Percentiles rank a stretch among this genome's conserved stretches.
phyloP scores from a whole-genome alignment of 2,113 vertebrate genomes.

The Lycaon pictus region DNA sequence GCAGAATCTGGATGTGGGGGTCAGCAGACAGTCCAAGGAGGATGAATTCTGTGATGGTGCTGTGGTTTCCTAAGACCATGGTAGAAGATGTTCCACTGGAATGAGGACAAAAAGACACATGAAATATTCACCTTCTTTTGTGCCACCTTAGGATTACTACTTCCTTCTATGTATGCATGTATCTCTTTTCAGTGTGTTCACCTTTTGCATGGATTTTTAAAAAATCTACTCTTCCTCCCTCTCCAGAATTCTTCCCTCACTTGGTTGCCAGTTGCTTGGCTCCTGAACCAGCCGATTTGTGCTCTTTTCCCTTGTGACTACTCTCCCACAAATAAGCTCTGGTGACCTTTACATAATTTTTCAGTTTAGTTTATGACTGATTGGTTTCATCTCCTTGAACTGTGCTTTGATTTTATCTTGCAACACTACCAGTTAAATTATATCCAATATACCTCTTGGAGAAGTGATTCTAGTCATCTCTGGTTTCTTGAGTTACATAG shows the following conservation, averaged over 20 bases:
- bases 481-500: background rate
- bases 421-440: background rate
- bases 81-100: background rate
- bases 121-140: background rate
- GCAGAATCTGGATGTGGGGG: background rate
- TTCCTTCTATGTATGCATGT: background rate
- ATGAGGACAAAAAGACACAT: background rate
- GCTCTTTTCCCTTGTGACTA: background rate
- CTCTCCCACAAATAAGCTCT: background rate
- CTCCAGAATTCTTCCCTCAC: background rate
- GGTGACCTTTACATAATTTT: background rate
- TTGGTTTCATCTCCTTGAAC: background rate
- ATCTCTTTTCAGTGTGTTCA: background rate
- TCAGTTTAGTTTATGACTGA: background rate
- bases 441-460: background rate
- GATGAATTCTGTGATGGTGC: background rate
- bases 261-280: background rate
- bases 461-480: background rate
- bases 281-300: background rate
- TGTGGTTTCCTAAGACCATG: constrained; percentile 10
- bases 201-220: background rate
- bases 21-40: background rate
- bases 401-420: background rate
- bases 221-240: background rate
- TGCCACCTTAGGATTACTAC: background rate